Evolutionary conservation across 2,113 vertebrate species (phyloP).

Genomic region (Muntiacus reevesi): DNA sequence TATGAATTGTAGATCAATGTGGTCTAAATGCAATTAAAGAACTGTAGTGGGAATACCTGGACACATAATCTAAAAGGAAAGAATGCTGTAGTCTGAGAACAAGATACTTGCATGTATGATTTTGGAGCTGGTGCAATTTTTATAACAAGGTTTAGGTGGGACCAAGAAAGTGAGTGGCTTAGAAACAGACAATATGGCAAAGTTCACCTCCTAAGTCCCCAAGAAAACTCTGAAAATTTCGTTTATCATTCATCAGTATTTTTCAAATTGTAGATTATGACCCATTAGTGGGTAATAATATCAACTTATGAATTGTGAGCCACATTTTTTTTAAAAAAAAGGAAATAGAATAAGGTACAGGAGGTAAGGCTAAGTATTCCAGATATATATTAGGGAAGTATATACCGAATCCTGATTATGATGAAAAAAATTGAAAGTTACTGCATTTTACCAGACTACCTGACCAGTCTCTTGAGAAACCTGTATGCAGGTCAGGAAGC

Average conservation of each 20-base stretch:
- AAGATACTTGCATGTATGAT: background rate
- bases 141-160: background rate
- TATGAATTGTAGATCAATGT: slow-evolving; percentile 17
- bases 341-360: background rate
- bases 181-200: slow-evolving; percentile 6
- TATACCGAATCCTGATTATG: background rate
- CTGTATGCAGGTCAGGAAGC: no score
- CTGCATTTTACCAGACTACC: background rate
- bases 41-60: background rate
- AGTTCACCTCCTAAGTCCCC: background rate
- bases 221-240: background rate
- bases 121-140: background rate
- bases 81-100: background rate
- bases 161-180: background rate
- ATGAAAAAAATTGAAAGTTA: background rate
- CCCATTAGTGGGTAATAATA: background rate
- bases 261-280: slow-evolving; percentile 14
- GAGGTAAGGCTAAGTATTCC: background rate
- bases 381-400: background rate
- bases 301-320: background rate
- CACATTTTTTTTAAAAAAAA: background rate
- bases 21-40: slow-evolving; percentile 29
- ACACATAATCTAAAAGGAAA: background rate
- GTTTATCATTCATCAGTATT: background rate
- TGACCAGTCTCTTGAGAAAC: no score